Evolutionary conservation across 1,140 invertebrate genomes (phyloP).

Genomic region (Penaeus chinensis): DNA sequence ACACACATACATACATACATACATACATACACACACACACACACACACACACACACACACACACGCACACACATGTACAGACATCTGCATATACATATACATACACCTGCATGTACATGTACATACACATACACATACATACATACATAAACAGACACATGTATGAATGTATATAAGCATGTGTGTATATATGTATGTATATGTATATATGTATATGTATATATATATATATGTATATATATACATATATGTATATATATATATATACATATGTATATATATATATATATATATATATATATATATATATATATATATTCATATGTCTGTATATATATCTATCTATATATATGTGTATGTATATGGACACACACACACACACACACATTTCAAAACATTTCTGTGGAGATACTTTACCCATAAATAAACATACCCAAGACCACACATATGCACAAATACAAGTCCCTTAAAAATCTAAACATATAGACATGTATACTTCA

Average conservation of each 20-base stretch:
- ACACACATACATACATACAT: neutral
- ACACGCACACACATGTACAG: neutral
- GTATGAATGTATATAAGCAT: neutral
- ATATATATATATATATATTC: neutral
- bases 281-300: neutral
- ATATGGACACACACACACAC: neutral
- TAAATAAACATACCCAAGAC: constrained; percentile 8
- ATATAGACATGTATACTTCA: neutral
- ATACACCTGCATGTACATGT: neutral
- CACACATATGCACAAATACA: constrained; percentile 18
- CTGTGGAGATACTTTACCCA: neutral
- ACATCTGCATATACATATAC: neutral
- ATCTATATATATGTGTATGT: neutral
- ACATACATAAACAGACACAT: neutral
- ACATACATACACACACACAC: neutral
- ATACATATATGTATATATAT: constrained; percentile 12
- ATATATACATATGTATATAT: constrained; percentile 12
- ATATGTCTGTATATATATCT: neutral
- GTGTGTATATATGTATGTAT: neutral
- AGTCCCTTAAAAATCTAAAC: neutral
- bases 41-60: neutral
- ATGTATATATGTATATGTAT: neutral
- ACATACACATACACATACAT: neutral
- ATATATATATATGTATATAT: constrained; percentile 10
- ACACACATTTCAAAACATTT: neutral